Percentiles rank a stretch among this genome's conserved stretches.
phyloP scores from a whole-genome alignment of 2,113 vertebrate genomes.

The Pyxicephalus adspersus region DNA sequence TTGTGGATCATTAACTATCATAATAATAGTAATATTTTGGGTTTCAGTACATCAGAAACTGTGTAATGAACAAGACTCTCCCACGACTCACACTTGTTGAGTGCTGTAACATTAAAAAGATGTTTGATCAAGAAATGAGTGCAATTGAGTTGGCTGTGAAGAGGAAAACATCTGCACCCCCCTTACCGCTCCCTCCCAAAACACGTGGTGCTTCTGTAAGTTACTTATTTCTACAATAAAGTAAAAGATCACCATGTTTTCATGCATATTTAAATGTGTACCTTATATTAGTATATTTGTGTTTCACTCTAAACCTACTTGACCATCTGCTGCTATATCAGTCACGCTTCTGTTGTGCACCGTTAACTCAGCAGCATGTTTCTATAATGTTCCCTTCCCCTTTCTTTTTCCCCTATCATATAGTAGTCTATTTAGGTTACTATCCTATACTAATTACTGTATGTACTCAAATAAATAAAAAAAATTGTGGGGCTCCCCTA shows the following conservation, averaged over 20 bases:
- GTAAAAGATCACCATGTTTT: neutral
- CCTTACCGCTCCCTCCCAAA: conserved; percentile 91
- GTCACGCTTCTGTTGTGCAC: too few species aligned
- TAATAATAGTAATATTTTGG: conserved; percentile 41
- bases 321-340: too few species aligned
- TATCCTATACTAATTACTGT: too few species aligned
- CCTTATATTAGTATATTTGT: too few species aligned
- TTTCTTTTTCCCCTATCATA: too few species aligned
- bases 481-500: too few species aligned
- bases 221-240: conserved; percentile 42
- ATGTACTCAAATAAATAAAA: too few species aligned
- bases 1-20: neutral
- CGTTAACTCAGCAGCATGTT: too few species aligned
- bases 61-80: conserved; percentile 83
- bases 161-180: conserved; percentile 84
- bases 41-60: conserved; percentile 86
- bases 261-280: too few species aligned
- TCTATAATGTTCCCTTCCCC: too few species aligned
- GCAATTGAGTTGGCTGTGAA: conserved; percentile 84
- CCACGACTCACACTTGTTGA: conserved; percentile 91
- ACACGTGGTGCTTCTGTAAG: conserved; percentile 82
- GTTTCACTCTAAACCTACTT: too few species aligned
- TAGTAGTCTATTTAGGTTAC: too few species aligned
- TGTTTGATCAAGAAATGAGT: conserved; percentile 92
- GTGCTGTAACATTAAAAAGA: conserved; percentile 81